These are phyloP conservation scores for Netelia inedita DNA, from an alignment of 2,888 invertebrate species.

Conservation along the genomic window DNA sequence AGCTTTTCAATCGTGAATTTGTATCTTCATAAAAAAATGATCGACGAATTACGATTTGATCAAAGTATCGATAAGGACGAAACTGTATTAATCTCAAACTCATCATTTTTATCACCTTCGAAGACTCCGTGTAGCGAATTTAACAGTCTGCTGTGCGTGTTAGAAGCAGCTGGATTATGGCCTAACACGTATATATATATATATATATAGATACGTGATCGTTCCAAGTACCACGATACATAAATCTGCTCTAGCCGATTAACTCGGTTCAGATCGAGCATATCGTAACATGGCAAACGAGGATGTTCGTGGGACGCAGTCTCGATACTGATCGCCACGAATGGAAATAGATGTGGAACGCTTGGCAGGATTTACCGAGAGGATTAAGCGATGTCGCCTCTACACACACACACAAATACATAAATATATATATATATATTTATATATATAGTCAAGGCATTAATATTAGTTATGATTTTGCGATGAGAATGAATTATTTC, in stretches of 20 bases:
- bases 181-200: constrained; percentile 9
- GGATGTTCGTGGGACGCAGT: constrained; percentile 16
- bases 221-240: constrained; percentile 17
- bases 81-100: neutral
- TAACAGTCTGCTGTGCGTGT: constrained; percentile 13
- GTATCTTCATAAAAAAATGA: neutral
- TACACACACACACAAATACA: neutral
- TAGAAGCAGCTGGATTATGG: constrained; percentile 21
- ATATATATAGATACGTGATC: neutral
- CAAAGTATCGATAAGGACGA: neutral
- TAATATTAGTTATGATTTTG: neutral
- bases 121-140: neutral
- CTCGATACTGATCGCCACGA: constrained; percentile 27
- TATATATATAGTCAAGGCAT: neutral
- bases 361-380: constrained; percentile 6
- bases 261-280: constrained; percentile 45
- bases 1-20: neutral
- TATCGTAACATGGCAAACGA: constrained; percentile 46
- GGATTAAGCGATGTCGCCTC: constrained; percentile 8
- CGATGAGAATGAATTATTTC: neutral
- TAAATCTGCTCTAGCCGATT: constrained; percentile 45
- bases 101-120: neutral
- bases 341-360: constrained; percentile 38
- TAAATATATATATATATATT: neutral
- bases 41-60: neutral